phyloP scores from a whole-genome alignment of 2,113 vertebrate genomes.

The Pomatorhinus ruficollis region DNA sequence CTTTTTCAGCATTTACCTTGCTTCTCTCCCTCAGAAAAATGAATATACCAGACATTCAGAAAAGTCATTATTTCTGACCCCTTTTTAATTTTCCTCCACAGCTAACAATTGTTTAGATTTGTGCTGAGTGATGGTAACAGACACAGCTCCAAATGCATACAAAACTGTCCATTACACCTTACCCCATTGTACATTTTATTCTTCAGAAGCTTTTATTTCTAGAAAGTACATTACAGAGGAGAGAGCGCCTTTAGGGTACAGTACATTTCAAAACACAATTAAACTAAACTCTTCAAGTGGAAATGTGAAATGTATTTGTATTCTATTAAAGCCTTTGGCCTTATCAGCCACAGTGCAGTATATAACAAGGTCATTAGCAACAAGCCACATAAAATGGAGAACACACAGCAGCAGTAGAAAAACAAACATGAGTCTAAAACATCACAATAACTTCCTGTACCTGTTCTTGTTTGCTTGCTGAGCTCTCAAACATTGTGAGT shows the following conservation, averaged over 20 bases:
- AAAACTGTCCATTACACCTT: slow-evolving; percentile 21
- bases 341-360: slow-evolving; percentile 65
- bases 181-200: background rate
- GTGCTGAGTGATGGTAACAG: background rate
- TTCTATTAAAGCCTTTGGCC: slow-evolving; percentile 66
- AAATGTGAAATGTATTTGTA: slow-evolving; percentile 72
- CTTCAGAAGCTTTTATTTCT: slow-evolving; percentile 55
- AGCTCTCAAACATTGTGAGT: slow-evolving; percentile 77
- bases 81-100: background rate
- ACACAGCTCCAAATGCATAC: background rate
- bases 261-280: slow-evolving; percentile 75
- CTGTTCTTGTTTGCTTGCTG: slow-evolving; percentile 82
- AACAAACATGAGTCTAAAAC: slow-evolving; percentile 76
- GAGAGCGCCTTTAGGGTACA: slow-evolving; percentile 48
- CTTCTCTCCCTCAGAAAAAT: background rate
- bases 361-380: slow-evolving; percentile 76
- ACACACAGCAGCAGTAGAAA: slow-evolving; percentile 62
- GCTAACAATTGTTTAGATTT: background rate
- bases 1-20: background rate
- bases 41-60: background rate
- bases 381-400: slow-evolving; percentile 66
- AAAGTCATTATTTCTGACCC: background rate
- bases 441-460: slow-evolving; percentile 81
- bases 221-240: slow-evolving; percentile 24
- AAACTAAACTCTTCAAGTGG: slow-evolving; percentile 74